These are phyloP conservation scores for Aplochiton taeniatus DNA, from an alignment of 2,797 vertebrate species.

Conservation along the genomic window DNA sequence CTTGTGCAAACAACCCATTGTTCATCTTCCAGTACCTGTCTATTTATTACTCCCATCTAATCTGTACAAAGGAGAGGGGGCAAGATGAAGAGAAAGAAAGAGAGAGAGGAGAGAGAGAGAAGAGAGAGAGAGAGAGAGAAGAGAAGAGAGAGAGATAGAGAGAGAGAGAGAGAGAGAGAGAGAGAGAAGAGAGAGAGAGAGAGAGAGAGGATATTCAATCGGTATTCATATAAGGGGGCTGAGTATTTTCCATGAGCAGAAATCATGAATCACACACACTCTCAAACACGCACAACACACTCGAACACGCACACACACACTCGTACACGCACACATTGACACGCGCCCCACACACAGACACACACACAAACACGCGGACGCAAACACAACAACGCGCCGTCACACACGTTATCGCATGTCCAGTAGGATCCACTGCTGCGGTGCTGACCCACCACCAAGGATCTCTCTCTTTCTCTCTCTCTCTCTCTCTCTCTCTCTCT, in stretches of 20 bases:
- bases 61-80: too few relatives aligned
- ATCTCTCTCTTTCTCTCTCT: too few relatives aligned
- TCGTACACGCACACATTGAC: background rate
- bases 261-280: background rate
- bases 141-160: too few relatives aligned
- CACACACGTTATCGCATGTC: background rate
- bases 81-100: background rate
- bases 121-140: too few relatives aligned
- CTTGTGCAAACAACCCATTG: too few relatives aligned
- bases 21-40: too few relatives aligned
- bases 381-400: background rate
- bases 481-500: too few relatives aligned
- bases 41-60: too few relatives aligned
- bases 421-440: background rate
- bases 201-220: background rate
- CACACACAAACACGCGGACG: background rate
- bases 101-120: background rate
- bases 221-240: too few relatives aligned
- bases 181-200: too few relatives aligned
- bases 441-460: background rate
- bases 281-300: constrained; percentile 39
- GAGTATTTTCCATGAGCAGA: background rate
- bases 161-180: background rate
- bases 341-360: constrained; percentile 1
- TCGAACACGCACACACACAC: constrained; percentile 31